Conservation (phyloP, 2,797 vertebrate genomes). For the Pangasius djambal region DNA sequence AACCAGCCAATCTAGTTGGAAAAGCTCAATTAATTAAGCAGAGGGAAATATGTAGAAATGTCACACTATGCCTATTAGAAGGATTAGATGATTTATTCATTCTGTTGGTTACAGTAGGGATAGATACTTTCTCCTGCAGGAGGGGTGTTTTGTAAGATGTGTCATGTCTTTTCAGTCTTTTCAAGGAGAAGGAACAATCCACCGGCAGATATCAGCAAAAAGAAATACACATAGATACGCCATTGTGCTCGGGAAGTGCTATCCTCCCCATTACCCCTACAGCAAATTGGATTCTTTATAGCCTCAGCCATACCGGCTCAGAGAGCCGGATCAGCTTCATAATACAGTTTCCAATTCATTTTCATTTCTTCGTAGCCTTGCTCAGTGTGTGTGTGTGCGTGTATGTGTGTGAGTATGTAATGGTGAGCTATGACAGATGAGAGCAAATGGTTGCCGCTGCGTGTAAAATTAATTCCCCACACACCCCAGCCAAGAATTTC, state of each 20-base stretch:
- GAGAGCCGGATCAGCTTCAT: slow-evolving; percentile 51
- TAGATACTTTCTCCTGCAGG: slow-evolving; percentile 14
- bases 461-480: slow-evolving; percentile 60
- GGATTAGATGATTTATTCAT: not conserved
- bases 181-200: slow-evolving; percentile 27
- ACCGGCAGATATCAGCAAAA: slow-evolving; percentile 40
- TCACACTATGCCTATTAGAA: slow-evolving; percentile 17
- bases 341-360: slow-evolving; percentile 56
- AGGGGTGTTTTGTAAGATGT: slow-evolving; percentile 28
- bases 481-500: slow-evolving; percentile 48
- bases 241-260: slow-evolving; percentile 46
- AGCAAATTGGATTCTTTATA: slow-evolving; percentile 59
- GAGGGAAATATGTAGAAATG: slow-evolving; percentile 6
- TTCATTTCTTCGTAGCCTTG: slow-evolving; percentile 43
- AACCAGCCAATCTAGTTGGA: slow-evolving; percentile 18
- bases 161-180: slow-evolving; percentile 11
- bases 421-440: slow-evolving; percentile 49
- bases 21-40: slow-evolving; percentile 40
- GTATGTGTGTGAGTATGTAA: slow-evolving; percentile 22
- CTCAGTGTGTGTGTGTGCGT: slow-evolving; percentile 3
- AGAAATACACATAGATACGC: slow-evolving; percentile 34
- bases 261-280: slow-evolving; percentile 49
- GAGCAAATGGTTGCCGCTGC: slow-evolving; percentile 52
- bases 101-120: not conserved
- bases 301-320: slow-evolving; percentile 44